Evolutionary conservation across 1,140 invertebrate genomes (phyloP).

Genomic region (Sitobion miscanthi): DNA sequence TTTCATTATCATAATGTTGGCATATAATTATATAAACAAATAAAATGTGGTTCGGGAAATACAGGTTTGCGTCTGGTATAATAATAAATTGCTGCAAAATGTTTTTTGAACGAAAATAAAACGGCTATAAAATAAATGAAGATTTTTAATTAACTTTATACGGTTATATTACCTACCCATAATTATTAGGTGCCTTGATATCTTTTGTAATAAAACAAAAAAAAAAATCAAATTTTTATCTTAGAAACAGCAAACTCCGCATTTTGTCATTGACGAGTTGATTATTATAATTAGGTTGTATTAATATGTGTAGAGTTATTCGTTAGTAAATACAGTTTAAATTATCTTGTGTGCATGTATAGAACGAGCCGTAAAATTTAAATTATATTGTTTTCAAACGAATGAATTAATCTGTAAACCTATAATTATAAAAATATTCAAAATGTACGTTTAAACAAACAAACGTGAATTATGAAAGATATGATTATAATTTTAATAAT

Average conservation of each 20-base stretch:
- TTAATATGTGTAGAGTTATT: not conserved
- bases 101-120: not conserved
- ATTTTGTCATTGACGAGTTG: not conserved
- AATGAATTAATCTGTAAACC: not conserved
- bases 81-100: not conserved
- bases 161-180: not conserved
- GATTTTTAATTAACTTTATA: not conserved
- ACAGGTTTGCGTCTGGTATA: not conserved
- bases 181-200: not conserved
- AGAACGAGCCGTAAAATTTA: not conserved
- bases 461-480: not conserved
- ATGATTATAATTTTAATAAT: conserved; percentile 17
- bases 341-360: not conserved
- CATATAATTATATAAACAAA: not conserved
- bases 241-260: not conserved
- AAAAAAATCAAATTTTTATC: not conserved
- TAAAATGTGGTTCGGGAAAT: not conserved
- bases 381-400: not conserved
- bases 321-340: not conserved
- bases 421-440: conserved; percentile 10
- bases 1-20: not conserved
- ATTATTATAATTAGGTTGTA: not conserved
- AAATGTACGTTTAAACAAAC: conserved; percentile 30
- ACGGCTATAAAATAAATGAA: not conserved
- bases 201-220: not conserved